Base-by-base conservation (phyloP, 2,113 vertebrate genomes). In the Ceyx cyanopectus region DNA sequence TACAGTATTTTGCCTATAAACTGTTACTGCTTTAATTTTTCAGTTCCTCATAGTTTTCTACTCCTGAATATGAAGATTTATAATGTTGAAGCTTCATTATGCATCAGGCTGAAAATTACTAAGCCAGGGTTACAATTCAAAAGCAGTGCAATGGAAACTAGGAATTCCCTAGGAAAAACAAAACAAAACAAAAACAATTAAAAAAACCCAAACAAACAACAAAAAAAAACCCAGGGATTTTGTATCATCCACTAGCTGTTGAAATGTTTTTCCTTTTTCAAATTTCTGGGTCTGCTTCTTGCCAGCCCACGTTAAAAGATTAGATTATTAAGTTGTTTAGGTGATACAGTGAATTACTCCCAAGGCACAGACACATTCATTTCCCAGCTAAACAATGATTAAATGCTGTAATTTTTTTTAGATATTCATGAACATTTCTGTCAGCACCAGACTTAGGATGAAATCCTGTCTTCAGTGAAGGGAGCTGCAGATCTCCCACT, bases 11-110 rank as follows among this genome's bases (percentile, higher is more conserved):
- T 91, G 60, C 53, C 70, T 96, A 93, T 92, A 79, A 94, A 81
- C 32, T 84, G 60, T 92, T 94, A 88, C 40, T 86, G 74, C 83
- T 92, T 94, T 93, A 85, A 58, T 94, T 89, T 95, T 72, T 87
- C 81, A 86, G 76, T 72, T 81, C 63, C 87, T 93, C 87, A 53
- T 51, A 75, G 57, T 88, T 89, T 87, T 77, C 73, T 91, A 45
- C 23, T 82, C 53, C 79, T 48, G 6, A 96, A 87, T 92, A 90
- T 63, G 76, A 93, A 89, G 87, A 95, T 84, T 66, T 91, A 51
- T 75, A 89, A 88, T 16, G 45, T 60, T 84, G 70, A 94, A 94
- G 90, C 85, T 93, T 91, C 48, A 29, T 95, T 94, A 90, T 68
- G n/a, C 73, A 76, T 66, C 56, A 90, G 41, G 57, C 32, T 86